phyloP scores from a whole-genome alignment of 1,140 invertebrate species.

The Papilio machaon region DNA sequence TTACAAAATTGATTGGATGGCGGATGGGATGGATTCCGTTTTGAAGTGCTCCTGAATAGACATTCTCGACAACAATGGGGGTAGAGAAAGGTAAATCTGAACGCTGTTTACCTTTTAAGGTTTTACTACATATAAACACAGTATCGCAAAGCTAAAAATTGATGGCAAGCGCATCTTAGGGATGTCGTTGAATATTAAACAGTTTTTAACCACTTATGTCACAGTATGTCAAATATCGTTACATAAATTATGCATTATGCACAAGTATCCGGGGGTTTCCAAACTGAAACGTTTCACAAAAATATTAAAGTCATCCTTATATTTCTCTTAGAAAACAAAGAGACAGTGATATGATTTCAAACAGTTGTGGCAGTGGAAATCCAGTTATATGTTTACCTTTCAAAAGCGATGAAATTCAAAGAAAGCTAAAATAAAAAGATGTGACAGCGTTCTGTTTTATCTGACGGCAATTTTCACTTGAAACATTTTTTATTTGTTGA shows the following conservation, averaged over 20 bases:
- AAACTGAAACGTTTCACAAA: too few relatives aligned
- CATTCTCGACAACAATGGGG: constrained; percentile 56
- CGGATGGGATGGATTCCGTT: constrained; percentile 61
- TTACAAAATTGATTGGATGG: constrained; percentile 54
- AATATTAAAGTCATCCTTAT: too few relatives aligned
- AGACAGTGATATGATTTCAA: too few relatives aligned
- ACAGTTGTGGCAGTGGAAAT: too few relatives aligned
- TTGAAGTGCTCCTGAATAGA: constrained; percentile 56
- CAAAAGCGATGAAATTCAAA: constrained; percentile 17
- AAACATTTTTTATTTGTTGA: constrained; percentile 18
- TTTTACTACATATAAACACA: constrained; percentile 49
- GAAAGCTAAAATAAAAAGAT: constrained; percentile 23
- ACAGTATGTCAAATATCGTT: too few relatives aligned
- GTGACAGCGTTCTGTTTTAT: background rate
- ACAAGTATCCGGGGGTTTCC: too few relatives aligned
- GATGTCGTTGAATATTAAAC: too few relatives aligned
- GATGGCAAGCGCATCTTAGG: too few relatives aligned
- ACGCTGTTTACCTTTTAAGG: constrained; percentile 54
- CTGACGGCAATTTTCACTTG: constrained; percentile 7
- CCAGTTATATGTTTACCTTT: background rate
- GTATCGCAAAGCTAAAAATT: background rate
- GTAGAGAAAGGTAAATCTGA: constrained; percentile 58
- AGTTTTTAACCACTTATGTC: too few relatives aligned
- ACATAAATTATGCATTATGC: too few relatives aligned
- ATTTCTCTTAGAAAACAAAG: too few relatives aligned